Evolutionary conservation across 2,113 vertebrate genomes (phyloP), one percentile per base, ranked within the genome.

Genomic region (Crypturellus undulatus): DNA sequence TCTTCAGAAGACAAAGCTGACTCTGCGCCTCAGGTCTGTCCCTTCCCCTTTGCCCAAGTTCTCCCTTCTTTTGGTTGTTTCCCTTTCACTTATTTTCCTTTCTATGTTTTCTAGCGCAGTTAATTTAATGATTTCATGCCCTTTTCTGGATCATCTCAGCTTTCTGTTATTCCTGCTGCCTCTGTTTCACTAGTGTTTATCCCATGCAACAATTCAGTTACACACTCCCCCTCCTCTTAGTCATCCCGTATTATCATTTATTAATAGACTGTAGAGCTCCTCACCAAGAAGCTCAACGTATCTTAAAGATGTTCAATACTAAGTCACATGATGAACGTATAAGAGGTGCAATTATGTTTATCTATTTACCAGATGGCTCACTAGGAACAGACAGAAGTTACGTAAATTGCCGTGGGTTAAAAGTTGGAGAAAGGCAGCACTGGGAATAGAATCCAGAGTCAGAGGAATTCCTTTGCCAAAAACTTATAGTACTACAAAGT

Each of bases 361-460:
- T 96, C 92, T 88, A 65, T 94, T 96, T 90, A 90, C 93, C 95
- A 97, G 94, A 94, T 95, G 94, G 94, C 82, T 93, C 94, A 84
- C 93, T 93, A 94, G 93, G 64, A 94, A 64, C 85, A 95, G 87
- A 94, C 87, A 92, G 88, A 91, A 94, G 89, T 94, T 94, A 92
- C 87, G 84, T 92, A 93, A 95, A 97, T 93, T 96, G 93, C 94
- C 79, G 77, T 95, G 73, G 94, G 92, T 94, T 90, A 95, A 78
- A 94, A 95, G 91, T 91, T 90, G 80, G 78, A 52, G 87, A 90
- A 94, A 94, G 68, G 71, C 91, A 96, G 93, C 76, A 18, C 51
- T 90, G 92, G 89, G 95, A 96, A 94, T 92, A 90, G 60, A 93
- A 94, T 80, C 82, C 88, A 81, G 87, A 79, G 85, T 80, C 69